phyloP scores from a whole-genome alignment of 1,140 invertebrate species.

The Zaprionus kolodkinae region DNA sequence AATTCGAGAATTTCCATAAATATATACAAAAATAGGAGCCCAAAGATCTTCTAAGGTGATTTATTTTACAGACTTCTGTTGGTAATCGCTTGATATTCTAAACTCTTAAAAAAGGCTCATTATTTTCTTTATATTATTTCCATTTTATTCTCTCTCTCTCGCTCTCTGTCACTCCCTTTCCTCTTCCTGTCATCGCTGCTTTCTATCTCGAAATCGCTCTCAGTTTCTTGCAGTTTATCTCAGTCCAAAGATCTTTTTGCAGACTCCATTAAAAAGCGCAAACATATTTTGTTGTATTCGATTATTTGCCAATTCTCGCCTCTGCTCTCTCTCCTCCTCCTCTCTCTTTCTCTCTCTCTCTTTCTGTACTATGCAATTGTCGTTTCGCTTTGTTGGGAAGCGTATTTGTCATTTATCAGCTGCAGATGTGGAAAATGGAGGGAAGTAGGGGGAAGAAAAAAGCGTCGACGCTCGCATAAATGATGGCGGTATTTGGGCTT shows the following conservation, averaged over 20 bases:
- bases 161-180: not conserved
- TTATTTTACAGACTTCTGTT: no score
- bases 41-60: no score
- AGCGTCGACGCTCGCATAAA: slow-evolving; percentile 11
- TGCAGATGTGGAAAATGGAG: slow-evolving; percentile 2
- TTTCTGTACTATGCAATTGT: slow-evolving; percentile 8
- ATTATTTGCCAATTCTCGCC: not conserved
- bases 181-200: no score
- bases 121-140: no score
- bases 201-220: not conserved
- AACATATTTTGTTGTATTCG: not conserved
- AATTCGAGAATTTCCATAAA: no score
- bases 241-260: not conserved
- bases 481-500: slow-evolving; percentile 29
- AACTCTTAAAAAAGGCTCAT: no score
- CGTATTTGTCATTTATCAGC: slow-evolving; percentile 22
- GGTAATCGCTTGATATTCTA: no score
- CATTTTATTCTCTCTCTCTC: not conserved
- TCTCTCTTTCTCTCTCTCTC: not conserved
- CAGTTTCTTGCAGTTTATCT: no score
- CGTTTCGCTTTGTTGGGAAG: slow-evolving; percentile 2
- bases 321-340: not conserved
- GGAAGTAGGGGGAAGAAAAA: not conserved
- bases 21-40: no score
- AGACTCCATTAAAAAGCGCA: not conserved